phyloP scores from a whole-genome alignment of 2,797 vertebrate genomes.

The Tenualosa ilisha region DNA sequence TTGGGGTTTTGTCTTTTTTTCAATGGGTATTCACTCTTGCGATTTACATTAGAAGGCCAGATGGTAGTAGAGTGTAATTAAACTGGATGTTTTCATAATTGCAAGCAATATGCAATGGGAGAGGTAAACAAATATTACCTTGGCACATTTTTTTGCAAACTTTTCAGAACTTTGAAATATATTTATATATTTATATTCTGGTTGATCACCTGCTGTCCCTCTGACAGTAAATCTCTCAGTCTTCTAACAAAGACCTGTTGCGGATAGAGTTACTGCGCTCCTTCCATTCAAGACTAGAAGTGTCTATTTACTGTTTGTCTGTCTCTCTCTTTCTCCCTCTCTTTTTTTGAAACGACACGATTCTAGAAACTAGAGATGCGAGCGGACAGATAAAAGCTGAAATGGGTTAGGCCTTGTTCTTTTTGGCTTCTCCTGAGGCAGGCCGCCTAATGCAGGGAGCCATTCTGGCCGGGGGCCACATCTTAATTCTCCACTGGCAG shows the following conservation, averaged over 20 bases:
- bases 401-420: slow-evolving; percentile 32
- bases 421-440: slow-evolving; percentile 51
- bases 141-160: neutral
- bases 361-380: slow-evolving; percentile 23
- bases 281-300: slow-evolving; percentile 15
- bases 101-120: slow-evolving; percentile 49
- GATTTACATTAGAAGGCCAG: slow-evolving; percentile 72
- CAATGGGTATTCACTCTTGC: slow-evolving; percentile 62
- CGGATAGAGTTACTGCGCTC: slow-evolving; percentile 5
- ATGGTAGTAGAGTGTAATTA: slow-evolving; percentile 68
- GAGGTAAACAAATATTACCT: slow-evolving; percentile 23
- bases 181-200: neutral
- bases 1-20: slow-evolving; percentile 56
- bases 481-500: slow-evolving; percentile 82
- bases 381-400: slow-evolving; percentile 23
- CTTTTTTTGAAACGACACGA: neutral
- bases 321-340: neutral
- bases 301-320: slow-evolving; percentile 19
- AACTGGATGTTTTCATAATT: slow-evolving; percentile 64
- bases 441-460: slow-evolving; percentile 66
- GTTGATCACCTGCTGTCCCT: neutral
- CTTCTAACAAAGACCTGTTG: slow-evolving; percentile 21
- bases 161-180: neutral
- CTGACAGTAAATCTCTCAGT: neutral
- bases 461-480: slow-evolving; percentile 73